phyloP scores from a whole-genome alignment of 2,888 invertebrate species.

The Drosophila sordidula region DNA sequence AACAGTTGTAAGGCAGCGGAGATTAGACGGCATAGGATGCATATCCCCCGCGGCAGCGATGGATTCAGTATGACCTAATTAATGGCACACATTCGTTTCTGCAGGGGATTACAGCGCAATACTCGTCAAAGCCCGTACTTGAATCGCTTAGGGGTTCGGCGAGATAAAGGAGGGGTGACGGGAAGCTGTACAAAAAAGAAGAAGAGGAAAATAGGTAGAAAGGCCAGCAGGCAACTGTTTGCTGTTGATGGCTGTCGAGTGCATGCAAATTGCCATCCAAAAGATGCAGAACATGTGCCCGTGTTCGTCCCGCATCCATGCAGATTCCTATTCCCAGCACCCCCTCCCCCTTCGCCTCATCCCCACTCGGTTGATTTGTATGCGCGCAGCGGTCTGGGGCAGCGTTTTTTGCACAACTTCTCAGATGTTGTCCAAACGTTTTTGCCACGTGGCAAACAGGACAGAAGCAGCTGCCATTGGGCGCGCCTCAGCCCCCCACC shows the following conservation, averaged over 20 bases:
- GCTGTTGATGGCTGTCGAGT: slow-evolving; percentile 79
- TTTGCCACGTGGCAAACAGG: slow-evolving; percentile 56
- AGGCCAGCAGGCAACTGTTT: slow-evolving; percentile 68
- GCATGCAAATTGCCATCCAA: slow-evolving; percentile 77
- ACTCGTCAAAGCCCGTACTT: slow-evolving; percentile 55
- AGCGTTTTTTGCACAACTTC: slow-evolving; percentile 32
- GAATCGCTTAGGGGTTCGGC: slow-evolving; percentile 36
- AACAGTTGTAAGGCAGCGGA: slow-evolving; percentile 3
- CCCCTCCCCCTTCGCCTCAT: not conserved
- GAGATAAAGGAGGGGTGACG: slow-evolving; percentile 9
- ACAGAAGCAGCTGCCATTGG: slow-evolving; percentile 60
- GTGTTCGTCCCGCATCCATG: slow-evolving; percentile 30
- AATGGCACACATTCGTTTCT: slow-evolving; percentile 58
- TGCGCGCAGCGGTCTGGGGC: slow-evolving; percentile 54
- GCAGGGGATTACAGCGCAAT: slow-evolving; percentile 63
- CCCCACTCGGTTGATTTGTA: slow-evolving; percentile 64
- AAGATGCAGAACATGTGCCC: slow-evolving; percentile 75
- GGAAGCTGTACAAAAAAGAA: slow-evolving; percentile 14
- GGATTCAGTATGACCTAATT: slow-evolving; percentile 69
- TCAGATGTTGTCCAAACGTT: slow-evolving; percentile 75
- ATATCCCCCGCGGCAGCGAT: slow-evolving; percentile 9
- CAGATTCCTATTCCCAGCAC: not conserved
- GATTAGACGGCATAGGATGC: slow-evolving; percentile 37
- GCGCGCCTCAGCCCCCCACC: slow-evolving; percentile 32
- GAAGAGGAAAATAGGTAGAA: slow-evolving; percentile 23